A percentile compares a stretch with the other conserved stretches of the same genome.
These are phyloP conservation scores for Pygathrix nemaeus DNA, from an alignment of 2,113 vertebrate species.

Conservation along the genomic window DNA sequence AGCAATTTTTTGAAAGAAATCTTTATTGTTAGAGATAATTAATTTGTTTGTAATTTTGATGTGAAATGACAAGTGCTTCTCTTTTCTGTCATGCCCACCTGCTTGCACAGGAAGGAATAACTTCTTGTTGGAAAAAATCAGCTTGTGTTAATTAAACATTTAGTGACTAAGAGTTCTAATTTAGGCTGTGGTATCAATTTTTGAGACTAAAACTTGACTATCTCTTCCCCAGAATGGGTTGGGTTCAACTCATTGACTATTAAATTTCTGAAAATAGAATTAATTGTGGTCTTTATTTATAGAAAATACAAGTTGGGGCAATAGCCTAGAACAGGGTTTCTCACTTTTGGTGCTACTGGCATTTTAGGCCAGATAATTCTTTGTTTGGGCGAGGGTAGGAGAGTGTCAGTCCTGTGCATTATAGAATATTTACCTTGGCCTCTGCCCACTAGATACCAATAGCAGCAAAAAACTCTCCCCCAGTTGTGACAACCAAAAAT, in stretches of 20 bases:
- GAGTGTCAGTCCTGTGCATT: neutral
- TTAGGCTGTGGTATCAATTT: neutral
- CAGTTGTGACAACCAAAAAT: neutral
- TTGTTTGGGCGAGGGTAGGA: neutral
- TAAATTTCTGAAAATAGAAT: slow-evolving; percentile 5
- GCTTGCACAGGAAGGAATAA: neutral
- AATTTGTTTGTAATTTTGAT: slow-evolving; percentile 11
- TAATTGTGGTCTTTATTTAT: neutral
- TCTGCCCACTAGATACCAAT: neutral
- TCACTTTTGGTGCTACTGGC: neutral
- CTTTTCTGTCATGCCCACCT: neutral
- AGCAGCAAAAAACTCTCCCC: neutral
- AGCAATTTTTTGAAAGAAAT: neutral
- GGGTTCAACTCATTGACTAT: slow-evolving; percentile 3
- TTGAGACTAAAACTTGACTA: neutral
- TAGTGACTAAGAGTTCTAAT: neutral
- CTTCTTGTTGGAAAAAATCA: neutral
- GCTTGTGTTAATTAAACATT: neutral
- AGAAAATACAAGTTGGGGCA: slow-evolving; percentile 1
- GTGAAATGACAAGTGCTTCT: neutral
- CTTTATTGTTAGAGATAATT: neutral
- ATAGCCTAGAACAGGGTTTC: neutral
- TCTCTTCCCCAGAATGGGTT: neutral
- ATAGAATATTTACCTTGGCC: neutral
- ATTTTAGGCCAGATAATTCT: neutral